Conservation (phyloP, 1,140 invertebrate genomes). For the Mesaphorura yosii region DNA sequence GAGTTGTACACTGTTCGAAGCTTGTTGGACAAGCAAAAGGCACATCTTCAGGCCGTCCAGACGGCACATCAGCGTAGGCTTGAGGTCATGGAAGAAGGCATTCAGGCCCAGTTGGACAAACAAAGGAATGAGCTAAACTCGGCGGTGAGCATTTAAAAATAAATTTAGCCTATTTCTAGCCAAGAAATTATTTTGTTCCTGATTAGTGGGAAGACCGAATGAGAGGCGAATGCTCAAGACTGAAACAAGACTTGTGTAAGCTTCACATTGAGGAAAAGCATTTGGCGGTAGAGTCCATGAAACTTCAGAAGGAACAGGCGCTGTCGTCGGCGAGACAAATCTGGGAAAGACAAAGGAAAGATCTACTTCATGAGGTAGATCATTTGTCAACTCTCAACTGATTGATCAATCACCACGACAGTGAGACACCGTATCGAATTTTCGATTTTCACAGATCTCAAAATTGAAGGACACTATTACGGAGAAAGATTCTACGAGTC, state of each 20-base stretch:
- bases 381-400: background rate
- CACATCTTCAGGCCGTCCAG: slow-evolving; percentile 31
- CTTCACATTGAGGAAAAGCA: slow-evolving; percentile 48
- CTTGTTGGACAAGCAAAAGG: slow-evolving; percentile 42
- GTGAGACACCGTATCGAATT: background rate
- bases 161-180: background rate
- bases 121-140: slow-evolving; percentile 34
- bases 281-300: slow-evolving; percentile 41
- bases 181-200: no score
- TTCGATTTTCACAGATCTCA: slow-evolving; percentile 38
- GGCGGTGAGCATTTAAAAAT: background rate
- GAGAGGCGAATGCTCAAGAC: slow-evolving; percentile 40
- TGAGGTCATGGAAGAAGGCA: slow-evolving; percentile 25
- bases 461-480: slow-evolving; percentile 43
- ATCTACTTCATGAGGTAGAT: slow-evolving; percentile 44
- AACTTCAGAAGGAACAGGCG: slow-evolving; percentile 34
- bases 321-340: slow-evolving; percentile 39
- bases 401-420: background rate
- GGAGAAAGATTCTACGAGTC: slow-evolving; percentile 44
- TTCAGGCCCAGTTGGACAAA: slow-evolving; percentile 38
- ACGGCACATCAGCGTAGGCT: slow-evolving; percentile 21
- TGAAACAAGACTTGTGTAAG: slow-evolving; percentile 48
- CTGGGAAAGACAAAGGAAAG: slow-evolving; percentile 44
- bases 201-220: slow-evolving; percentile 38
- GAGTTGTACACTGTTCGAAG: slow-evolving; percentile 43